Evolutionary conservation across 2,797 vertebrate species (phyloP).

Genomic region (Spondyliosoma cantharus): DNA sequence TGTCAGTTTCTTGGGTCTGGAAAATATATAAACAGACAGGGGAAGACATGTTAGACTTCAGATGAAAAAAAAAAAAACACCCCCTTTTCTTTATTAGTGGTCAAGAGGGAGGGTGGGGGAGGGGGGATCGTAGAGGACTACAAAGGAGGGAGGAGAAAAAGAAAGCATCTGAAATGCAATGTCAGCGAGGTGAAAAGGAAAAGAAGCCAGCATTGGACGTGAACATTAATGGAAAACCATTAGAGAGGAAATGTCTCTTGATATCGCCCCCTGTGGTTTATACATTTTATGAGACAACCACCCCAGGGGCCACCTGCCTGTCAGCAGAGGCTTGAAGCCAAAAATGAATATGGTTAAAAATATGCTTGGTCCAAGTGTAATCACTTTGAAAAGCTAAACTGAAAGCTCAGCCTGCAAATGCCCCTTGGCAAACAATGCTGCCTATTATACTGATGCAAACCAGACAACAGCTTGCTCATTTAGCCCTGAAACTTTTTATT

Average conservation of each 20-base stretch:
- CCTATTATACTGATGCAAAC: constrained; percentile 51
- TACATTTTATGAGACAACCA: constrained; percentile 70
- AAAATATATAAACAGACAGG: constrained; percentile 44
- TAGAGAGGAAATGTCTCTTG: constrained; percentile 65
- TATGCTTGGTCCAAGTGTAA: constrained; percentile 51
- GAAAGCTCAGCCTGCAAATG: constrained; percentile 52
- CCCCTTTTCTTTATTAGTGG: constrained; percentile 33
- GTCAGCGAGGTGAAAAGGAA: constrained; percentile 58
- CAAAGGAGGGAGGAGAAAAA: constrained; percentile 12
- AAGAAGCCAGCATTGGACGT: constrained; percentile 50
- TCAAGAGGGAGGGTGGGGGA: constrained; percentile 33
- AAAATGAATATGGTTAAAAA: constrained; percentile 62
- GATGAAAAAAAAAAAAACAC: constrained; percentile 43
- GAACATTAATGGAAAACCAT: constrained; percentile 57
- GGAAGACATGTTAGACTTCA: constrained; percentile 42
- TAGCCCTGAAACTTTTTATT: constrained; percentile 27
- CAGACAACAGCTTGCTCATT: constrained; percentile 38
- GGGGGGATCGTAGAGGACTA: constrained; percentile 10
- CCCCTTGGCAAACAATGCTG: constrained; percentile 52
- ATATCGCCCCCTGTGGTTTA: constrained; percentile 58
- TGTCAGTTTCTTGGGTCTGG: constrained; percentile 98
- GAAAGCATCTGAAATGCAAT: constrained; percentile 43
- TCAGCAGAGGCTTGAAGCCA: constrained; percentile 73
- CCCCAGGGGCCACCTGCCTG: constrained; percentile 60
- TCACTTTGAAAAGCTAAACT: constrained; percentile 49